These are phyloP conservation scores for Alentia gelatinosa DNA, from an alignment of 2,888 invertebrate genomes.

Conservation along the genomic window DNA sequence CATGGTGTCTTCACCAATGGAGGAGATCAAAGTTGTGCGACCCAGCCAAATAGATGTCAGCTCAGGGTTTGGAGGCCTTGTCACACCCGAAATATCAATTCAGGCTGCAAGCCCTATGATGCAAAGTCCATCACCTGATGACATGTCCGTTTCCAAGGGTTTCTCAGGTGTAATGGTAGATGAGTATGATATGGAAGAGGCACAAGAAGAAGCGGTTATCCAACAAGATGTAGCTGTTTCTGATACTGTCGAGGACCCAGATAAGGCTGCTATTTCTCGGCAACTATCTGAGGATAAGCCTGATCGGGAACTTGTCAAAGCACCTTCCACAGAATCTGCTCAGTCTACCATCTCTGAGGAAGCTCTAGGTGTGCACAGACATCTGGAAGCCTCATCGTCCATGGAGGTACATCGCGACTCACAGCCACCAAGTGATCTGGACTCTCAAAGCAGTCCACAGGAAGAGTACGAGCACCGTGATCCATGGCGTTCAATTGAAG, in stretches of 20 bases:
- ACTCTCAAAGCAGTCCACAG: slow-evolving; percentile 39
- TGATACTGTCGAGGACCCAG: neutral
- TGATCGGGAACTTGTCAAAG: slow-evolving; percentile 44
- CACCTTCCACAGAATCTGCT: slow-evolving; percentile 27
- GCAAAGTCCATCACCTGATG: slow-evolving; percentile 63
- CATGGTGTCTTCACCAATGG: slow-evolving; percentile 19
- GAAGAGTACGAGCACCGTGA: slow-evolving; percentile 12
- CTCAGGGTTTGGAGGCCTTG: slow-evolving; percentile 38
- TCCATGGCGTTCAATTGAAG: slow-evolving; percentile 12
- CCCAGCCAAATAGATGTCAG: slow-evolving; percentile 49
- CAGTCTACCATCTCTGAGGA: slow-evolving; percentile 50
- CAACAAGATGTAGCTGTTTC: slow-evolving; percentile 40
- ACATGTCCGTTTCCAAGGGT: neutral
- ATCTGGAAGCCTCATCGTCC: slow-evolving; percentile 65
- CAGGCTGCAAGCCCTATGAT: slow-evolving; percentile 66
- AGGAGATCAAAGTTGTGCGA: neutral
- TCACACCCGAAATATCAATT: slow-evolving; percentile 61
- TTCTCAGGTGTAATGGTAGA: slow-evolving; percentile 55
- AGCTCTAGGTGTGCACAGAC: slow-evolving; percentile 42
- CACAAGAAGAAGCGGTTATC: slow-evolving; percentile 40
- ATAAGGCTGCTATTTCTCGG: neutral
- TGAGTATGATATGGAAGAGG: slow-evolving; percentile 55
- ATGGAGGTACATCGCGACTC: slow-evolving; percentile 68
- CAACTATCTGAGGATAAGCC: slow-evolving; percentile 37
- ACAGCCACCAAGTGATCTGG: slow-evolving; percentile 67